Percentiles rank a stretch among this genome's conserved stretches.
These are phyloP conservation scores for Actinostola sp. DNA, from an alignment of 92 coral and sea anemone species.

Conservation along the genomic window DNA sequence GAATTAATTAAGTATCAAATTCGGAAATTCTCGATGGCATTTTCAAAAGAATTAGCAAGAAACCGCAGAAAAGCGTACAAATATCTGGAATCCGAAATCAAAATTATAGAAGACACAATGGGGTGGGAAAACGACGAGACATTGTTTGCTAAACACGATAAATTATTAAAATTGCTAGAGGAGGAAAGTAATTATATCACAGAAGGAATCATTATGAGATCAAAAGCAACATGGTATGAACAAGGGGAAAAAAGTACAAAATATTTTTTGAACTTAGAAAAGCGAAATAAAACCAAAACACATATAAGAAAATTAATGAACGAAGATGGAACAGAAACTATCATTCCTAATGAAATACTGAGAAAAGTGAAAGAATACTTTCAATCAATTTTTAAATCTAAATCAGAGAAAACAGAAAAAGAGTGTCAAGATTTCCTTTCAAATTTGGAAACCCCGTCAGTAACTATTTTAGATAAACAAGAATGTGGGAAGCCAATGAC, in stretches of 20 bases:
- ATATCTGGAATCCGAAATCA: background rate
- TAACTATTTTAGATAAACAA: slow-evolving; percentile 3
- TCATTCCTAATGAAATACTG: slow-evolving; percentile 19
- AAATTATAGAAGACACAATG: slow-evolving; percentile 1
- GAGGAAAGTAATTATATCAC: slow-evolving; percentile 24
- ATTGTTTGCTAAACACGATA: slow-evolving; percentile 1
- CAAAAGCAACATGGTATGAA: too few relatives aligned
- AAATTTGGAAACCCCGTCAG: slow-evolving; percentile 11
- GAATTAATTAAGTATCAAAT: slow-evolving; percentile 3
- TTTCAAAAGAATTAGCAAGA: slow-evolving; percentile 6
- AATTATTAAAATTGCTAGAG: background rate
- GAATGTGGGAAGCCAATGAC: slow-evolving; percentile 28
- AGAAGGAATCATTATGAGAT: slow-evolving; percentile 17
- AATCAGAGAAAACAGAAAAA: slow-evolving; percentile 19
- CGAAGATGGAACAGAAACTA: slow-evolving; percentile 8
- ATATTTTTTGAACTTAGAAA: too few relatives aligned
- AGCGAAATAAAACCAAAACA: slow-evolving; percentile 34
- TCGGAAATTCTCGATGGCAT: slow-evolving; percentile 4
- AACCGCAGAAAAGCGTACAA: background rate
- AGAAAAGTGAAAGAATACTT: slow-evolving; percentile 14
- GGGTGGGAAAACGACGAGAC: slow-evolving; percentile 22
- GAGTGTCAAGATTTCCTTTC: slow-evolving; percentile 21
- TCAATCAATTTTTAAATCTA: slow-evolving; percentile 5
- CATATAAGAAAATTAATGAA: slow-evolving; percentile 35
- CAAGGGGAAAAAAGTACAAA: slow-evolving; percentile 22